Evolutionary conservation across 2,888 invertebrate genomes (phyloP).

Genomic region (Patella caerulea): DNA sequence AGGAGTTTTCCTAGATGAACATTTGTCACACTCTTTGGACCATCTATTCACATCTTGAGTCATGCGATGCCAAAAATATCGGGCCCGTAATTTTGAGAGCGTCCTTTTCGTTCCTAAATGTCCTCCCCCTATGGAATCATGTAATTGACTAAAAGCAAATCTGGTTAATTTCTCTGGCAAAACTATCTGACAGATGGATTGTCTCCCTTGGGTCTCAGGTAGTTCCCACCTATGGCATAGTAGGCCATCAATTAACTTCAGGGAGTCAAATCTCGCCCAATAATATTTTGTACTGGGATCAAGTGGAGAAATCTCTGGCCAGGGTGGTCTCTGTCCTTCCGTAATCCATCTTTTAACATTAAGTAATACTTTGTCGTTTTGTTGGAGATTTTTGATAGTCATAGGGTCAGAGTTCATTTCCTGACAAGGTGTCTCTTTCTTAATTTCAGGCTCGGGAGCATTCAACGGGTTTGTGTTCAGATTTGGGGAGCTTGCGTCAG

Average conservation of each 20-base stretch:
- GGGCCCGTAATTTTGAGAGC: background rate
- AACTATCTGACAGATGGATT: background rate
- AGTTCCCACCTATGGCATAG: constrained; percentile 23
- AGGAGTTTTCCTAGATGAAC: constrained; percentile 21
- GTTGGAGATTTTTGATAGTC: constrained; percentile 18
- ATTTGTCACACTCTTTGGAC: constrained; percentile 15
- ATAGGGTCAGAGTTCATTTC: background rate
- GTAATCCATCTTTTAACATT: constrained; percentile 25
- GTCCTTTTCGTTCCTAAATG: background rate
- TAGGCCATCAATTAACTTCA: constrained; percentile 23
- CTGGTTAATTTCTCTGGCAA: background rate
- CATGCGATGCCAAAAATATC: background rate
- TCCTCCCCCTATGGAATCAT: background rate
- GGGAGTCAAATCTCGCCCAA: constrained; percentile 32
- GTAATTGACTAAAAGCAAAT: background rate
- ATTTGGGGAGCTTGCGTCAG: no score
- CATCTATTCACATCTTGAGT: background rate
- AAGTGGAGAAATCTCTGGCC: constrained; percentile 20
- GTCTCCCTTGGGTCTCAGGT: background rate
- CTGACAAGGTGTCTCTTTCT: no score
- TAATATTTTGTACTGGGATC: constrained; percentile 26
- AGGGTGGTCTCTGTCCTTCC: constrained; percentile 21
- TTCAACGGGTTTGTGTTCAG: no score
- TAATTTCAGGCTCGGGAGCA: no score
- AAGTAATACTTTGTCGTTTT: constrained; percentile 12